Evolutionary conservation across 2,797 vertebrate species (phyloP), one percentile per base, ranked within the genome.

Genomic region (Mormyrops boulengeri): DNA sequence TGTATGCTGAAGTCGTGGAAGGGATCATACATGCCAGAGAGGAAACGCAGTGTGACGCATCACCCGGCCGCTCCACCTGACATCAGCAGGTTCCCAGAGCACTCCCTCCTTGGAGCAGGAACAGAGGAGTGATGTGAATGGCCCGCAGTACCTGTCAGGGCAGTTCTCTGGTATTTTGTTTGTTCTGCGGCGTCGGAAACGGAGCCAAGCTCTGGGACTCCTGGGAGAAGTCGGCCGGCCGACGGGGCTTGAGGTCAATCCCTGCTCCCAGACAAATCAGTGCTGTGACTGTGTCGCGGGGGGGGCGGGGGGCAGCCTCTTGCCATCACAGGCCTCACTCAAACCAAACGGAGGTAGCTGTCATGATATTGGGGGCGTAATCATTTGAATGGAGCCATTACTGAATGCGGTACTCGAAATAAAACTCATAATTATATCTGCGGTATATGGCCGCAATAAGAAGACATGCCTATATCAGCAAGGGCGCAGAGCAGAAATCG

Each of bases 81-180:
- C 44, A 3, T 85, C 52, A 4, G 80, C 41, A 49, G 60, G 90
- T 87, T 80, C 77, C 52, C 34, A 82, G 52, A 8, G 17, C 19
- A 22, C 82, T 4, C 47, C 82, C 80, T 44, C 50, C 66, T 34
- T 34, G 85, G 0, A 60, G 12, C 66, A n/a, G 1, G 87, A 69
- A 91, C 90, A 86, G 53, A 88, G 88, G 91, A 34, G 53, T 62
- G 62, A 30, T 38, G 53, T 62, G 69, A 90, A 91, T 88, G 91
- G 89, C 73, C 38, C 92, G 93, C 93, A 92, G 90, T 60, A 95
- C 95, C 95, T 93, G 95, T 95, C 50, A 88, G 95, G 92, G 95
- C 95, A 92, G 95, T 95, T 96, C 93, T 69, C 85, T 93, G 91
- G 91, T 91, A 93, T 95, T 90, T 90, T 84, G 93, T 92, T 93